These are phyloP conservation scores for Salminus brasiliensis DNA, from an alignment of 2,113 vertebrate genomes.

Conservation along the genomic window DNA sequence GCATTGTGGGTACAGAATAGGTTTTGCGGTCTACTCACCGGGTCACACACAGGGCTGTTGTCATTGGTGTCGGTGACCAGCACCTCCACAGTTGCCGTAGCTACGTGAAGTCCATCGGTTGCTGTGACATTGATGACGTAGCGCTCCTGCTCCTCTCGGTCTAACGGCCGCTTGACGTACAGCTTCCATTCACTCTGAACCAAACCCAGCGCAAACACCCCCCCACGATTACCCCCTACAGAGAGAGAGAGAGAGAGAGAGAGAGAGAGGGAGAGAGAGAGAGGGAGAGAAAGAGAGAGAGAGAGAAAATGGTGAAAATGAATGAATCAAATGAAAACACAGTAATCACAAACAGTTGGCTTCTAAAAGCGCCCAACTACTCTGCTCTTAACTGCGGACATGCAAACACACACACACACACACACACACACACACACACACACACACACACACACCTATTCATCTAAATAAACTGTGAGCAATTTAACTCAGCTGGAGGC, in stretches of 20 bases:
- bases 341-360: conserved; percentile 38
- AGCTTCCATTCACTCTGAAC: conserved; percentile 97
- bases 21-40: conserved; percentile 75
- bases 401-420: conserved; percentile 21
- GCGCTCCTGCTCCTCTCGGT: conserved; percentile 87
- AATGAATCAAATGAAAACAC: conserved; percentile 36
- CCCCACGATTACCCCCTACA: conserved; percentile 89
- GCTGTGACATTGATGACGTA: conserved; percentile 93
- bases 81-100: conserved; percentile 87
- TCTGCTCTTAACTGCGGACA: not conserved
- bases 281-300: not conserved
- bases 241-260: not conserved
- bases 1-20: no score
- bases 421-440: conserved; percentile 33
- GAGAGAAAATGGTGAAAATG: no score
- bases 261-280: conserved; percentile 2
- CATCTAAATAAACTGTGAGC: conserved; percentile 41
- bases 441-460: conserved; percentile 25
- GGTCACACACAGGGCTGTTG: conserved; percentile 89
- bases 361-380: conserved; percentile 41
- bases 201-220: conserved; percentile 90
- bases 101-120: conserved; percentile 92
- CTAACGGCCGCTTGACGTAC: conserved; percentile 90
- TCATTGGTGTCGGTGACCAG: conserved; percentile 91
- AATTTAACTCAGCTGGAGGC: conserved; percentile 76